Evolutionary conservation across 2,113 vertebrate genomes (phyloP), one percentile per base, ranked within the genome.

Genomic region (Regulus satrapa): DNA sequence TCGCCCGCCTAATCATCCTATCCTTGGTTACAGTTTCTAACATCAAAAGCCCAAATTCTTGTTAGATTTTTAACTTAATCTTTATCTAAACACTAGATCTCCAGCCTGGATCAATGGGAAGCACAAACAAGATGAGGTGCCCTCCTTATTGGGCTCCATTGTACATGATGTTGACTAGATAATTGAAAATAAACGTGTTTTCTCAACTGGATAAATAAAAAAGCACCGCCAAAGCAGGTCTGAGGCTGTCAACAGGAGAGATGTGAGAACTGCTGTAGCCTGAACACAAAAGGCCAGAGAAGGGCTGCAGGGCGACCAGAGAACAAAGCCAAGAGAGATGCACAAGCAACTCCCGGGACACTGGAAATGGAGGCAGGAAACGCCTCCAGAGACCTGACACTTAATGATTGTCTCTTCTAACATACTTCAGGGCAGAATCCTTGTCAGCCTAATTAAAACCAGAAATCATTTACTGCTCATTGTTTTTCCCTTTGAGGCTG

Each of bases 381-480:
- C 2, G n/a, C 40, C 73, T 74, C 6, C 0, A 46, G 67, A 62
- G 83, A 78, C 31, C 6, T 34, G 1, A 7, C 25, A 5, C 61
- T 91, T 61, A 75, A 78, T 41, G 69, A 68, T 49, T 51, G 21
- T 41, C 31, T 63, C 72, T 69, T 32, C 56, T 58, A 45, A 85
- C 13, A 68, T 7, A 46, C 82, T 54, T 72, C 61, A 66, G 74
- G 84, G 41, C 71, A 89, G 0, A 25, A 64, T 26, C 18, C 13
- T 68, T 80, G 61, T 78, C 89, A 81, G 72, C 71, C 84, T 96
- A 94, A 97, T 95, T 94, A 94, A 97, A 96, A 81, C 36, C 73
- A 86, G 91, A 55, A 91, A 91, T 73, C 73, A 76, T 76, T 94
- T 91, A 94, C 74, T 54, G 29, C 40, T 89, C 3, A 0, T 40